These are phyloP conservation scores for Apodemus sylvaticus DNA, from an alignment of 2,113 vertebrate genomes.

Conservation along the genomic window DNA sequence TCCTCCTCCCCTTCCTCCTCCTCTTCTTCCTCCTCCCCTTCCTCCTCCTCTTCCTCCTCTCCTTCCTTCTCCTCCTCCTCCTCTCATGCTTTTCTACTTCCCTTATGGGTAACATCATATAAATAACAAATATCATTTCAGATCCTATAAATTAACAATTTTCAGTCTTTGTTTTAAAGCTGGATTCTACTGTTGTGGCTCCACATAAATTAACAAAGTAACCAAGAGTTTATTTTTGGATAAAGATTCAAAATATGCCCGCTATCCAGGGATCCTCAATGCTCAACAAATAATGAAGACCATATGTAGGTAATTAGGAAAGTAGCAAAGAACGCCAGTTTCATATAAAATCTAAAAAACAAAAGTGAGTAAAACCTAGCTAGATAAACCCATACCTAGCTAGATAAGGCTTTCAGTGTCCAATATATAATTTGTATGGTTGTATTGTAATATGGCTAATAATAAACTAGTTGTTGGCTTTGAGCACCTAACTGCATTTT, in stretches of 20 bases:
- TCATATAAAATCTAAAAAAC: conserved; percentile 7
- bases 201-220: not conserved
- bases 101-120: not conserved
- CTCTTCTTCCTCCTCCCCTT: not conserved
- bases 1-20: not conserved
- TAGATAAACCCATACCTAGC: not conserved
- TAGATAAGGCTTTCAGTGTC: conserved; percentile 30
- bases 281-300: not conserved
- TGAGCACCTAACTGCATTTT: conserved; percentile 21
- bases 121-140: not conserved
- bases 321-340: not conserved
- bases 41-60: not conserved
- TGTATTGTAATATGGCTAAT: conserved; percentile 13
- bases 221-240: not conserved
- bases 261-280: not conserved
- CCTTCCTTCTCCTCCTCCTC: not conserved
- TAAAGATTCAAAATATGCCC: conserved; percentile 34
- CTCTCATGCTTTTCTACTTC: not conserved
- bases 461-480: not conserved
- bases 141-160: not conserved
- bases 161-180: conserved; percentile 11
- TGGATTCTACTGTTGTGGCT: not conserved
- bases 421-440: conserved; percentile 24
- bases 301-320: not conserved
- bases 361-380: not conserved